These are phyloP conservation scores for Steinernema feltiae DNA, from an alignment of 1,140 invertebrate genomes.

Conservation along the genomic window DNA sequence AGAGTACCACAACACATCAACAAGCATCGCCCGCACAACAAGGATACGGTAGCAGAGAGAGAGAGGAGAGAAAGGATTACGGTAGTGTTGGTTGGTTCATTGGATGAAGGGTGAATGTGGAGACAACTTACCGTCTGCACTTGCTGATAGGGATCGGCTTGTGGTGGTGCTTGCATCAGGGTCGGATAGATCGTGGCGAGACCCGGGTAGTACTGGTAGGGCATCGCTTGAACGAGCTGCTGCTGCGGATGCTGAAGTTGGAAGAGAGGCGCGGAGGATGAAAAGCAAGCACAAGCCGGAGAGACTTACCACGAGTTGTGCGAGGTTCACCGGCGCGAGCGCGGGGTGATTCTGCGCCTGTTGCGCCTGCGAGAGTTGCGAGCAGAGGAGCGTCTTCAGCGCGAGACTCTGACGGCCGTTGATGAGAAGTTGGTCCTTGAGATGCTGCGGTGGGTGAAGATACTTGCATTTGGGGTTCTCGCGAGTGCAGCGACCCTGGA, in stretches of 20 bases:
- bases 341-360: conserved; percentile 26
- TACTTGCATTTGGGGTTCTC: conserved; percentile 99
- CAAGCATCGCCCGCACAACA: conserved; percentile 11
- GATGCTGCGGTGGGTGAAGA: conserved; percentile 97
- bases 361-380: conserved; percentile 37
- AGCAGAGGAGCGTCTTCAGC: conserved; percentile 66
- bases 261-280: too few species aligned
- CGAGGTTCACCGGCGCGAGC: conserved; percentile 25
- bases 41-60: conserved; percentile 19
- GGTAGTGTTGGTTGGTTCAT: conserved; percentile 17
- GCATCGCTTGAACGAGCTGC: conserved; percentile 36
- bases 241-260: conserved; percentile 36
- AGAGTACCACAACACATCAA: conserved; percentile 23
- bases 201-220: conserved; percentile 43
- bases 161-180: conserved; percentile 26
- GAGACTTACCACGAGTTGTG: conserved; percentile 43
- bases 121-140: conserved; percentile 47
- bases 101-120: too few species aligned
- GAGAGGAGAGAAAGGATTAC: conserved; percentile 13
- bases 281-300: background rate
- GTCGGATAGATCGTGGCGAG: conserved; percentile 37
- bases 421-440: conserved; percentile 98
- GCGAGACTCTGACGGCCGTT: conserved; percentile 98
- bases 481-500: conserved; percentile 94
- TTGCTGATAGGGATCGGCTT: conserved; percentile 38